A percentile compares a stretch with the other conserved stretches of the same genome.
Evolutionary conservation across 2,888 invertebrate genomes (phyloP).

Genomic region (Pandemis cinnamomeana): DNA sequence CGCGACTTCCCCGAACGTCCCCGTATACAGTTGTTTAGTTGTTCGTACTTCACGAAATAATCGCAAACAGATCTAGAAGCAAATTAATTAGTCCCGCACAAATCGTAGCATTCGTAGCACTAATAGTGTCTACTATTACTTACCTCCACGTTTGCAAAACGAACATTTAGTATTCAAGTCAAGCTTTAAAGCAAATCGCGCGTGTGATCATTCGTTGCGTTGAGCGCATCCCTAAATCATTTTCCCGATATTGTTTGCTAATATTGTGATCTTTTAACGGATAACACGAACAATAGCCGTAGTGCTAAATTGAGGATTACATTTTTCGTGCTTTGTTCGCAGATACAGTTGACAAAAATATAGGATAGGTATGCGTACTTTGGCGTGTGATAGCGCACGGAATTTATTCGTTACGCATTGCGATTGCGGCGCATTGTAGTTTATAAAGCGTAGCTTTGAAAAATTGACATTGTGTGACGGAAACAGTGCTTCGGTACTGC

Average conservation of each 20-base stretch:
- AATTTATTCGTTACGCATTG: slow-evolving; percentile 43
- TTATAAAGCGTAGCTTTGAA: slow-evolving; percentile 49
- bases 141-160: neutral
- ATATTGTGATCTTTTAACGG: slow-evolving; percentile 26
- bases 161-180: slow-evolving; percentile 21
- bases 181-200: slow-evolving; percentile 18
- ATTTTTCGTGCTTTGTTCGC: slow-evolving; percentile 9
- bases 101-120: neutral
- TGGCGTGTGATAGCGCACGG: slow-evolving; percentile 40
- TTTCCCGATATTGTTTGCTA: slow-evolving; percentile 32
- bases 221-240: slow-evolving; percentile 28
- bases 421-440: slow-evolving; percentile 36
- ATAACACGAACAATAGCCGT: slow-evolving; percentile 28
- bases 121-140: neutral
- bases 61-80: slow-evolving; percentile 23
- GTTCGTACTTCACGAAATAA: slow-evolving; percentile 7
- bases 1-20: slow-evolving; percentile 25
- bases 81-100: slow-evolving; percentile 28
- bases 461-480: slow-evolving; percentile 50
- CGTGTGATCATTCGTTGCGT: slow-evolving; percentile 12
- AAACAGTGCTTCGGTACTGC: slow-evolving; percentile 50
- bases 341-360: slow-evolving; percentile 31
- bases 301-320: slow-evolving; percentile 20
- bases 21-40: slow-evolving; percentile 25
- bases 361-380: slow-evolving; percentile 44